Evolutionary conservation across 2,113 vertebrate species (phyloP), one percentile per base, ranked within the genome.

Genomic region (Cheirogaleus medius): DNA sequence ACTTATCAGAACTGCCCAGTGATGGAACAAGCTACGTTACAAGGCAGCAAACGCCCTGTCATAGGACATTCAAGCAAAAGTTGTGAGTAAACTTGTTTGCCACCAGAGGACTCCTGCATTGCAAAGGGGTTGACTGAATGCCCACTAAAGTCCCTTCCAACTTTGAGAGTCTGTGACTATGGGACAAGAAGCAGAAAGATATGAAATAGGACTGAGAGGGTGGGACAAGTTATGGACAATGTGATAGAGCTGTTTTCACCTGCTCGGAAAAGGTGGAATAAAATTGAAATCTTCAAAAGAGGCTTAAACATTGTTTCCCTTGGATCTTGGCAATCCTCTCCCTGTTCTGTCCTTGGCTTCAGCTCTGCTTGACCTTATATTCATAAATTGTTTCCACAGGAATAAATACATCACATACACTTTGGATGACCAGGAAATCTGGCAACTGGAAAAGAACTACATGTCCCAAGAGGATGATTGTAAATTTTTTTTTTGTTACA

Each of bases 381-480:
- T 94, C 68, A 80, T 83, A 93, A 97, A 91, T 95, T 91, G 92
- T 96, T 95, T 96, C 86, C 73, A 89, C 89, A 80, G 83, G 86
- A 97, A 93, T 97, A 97, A 96, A 95, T 96, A 95, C 64, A 97
- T 93, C 95, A 84, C 83, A 69, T 87, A 92, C 39, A 71, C 94
- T 95, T 93, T 74, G 95, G 83, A 90, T 77, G 95, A 95, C 86
- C 86, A 93, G 92, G 69, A 96, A 97, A 84, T 95, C 74, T 97
- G 97, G 96, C 95, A 87, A 82, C 83, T 66, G 87, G 78, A 68
- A 93, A 95, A 97, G 93, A 90, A 90, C 87, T 91, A 60, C 39
- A 25, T 87, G 96, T 97, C 94, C 80, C 87, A 68, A 58, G 91
- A 97, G 63, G 82, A 71, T 71, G 90, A 56, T 12, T 71, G 20